Percentiles rank a stretch among this genome's conserved stretches.
These are phyloP conservation scores for Diplolepis rosae DNA, from an alignment of 2,888 invertebrate species.

Conservation along the genomic window DNA sequence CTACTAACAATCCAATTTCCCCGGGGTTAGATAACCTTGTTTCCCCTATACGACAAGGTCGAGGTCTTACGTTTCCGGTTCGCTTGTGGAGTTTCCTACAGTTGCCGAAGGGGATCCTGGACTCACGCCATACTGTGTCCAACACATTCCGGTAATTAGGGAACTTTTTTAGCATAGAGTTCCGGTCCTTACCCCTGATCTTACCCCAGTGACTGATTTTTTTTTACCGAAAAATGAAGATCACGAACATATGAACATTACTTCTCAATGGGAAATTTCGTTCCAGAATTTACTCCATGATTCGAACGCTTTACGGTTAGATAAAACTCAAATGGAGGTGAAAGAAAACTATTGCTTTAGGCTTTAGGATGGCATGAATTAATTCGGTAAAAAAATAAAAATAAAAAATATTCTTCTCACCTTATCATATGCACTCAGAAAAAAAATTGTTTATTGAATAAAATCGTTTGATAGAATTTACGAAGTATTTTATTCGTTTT, in stretches of 20 bases:
- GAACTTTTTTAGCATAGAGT: conserved; percentile 30
- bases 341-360: too few species aligned
- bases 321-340: neutral
- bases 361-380: too few species aligned
- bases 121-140: conserved; percentile 60
- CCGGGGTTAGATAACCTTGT: conserved; percentile 60
- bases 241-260: neutral
- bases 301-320: neutral
- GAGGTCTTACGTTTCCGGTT: conserved; percentile 64
- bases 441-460: too few species aligned
- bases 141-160: conserved; percentile 50
- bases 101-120: conserved; percentile 51
- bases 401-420: too few species aligned
- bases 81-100: conserved; percentile 56
- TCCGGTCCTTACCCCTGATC: neutral
- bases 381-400: too few species aligned
- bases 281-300: neutral
- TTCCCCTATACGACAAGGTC: conserved; percentile 60
- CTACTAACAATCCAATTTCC: conserved; percentile 52
- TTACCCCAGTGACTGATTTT: neutral
- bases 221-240: neutral
- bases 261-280: neutral
- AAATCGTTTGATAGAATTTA: too few species aligned
- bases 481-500: too few species aligned
- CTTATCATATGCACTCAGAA: too few species aligned